Conservation (phyloP, 2,888 invertebrate genomes). For the Trisateles emortualis region DNA sequence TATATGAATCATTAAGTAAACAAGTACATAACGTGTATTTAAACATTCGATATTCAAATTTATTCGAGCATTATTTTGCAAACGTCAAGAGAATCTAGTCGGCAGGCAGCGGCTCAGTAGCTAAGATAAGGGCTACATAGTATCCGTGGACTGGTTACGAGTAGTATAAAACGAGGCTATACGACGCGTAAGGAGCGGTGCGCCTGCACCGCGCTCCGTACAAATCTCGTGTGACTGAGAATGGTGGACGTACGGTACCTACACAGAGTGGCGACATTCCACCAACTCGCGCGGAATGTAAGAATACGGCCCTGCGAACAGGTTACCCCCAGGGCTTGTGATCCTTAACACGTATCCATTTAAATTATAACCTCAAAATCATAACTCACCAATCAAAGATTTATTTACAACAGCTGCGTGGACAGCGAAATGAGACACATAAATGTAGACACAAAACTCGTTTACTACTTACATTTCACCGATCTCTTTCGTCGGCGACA, state of each 20-base stretch:
- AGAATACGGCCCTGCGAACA: constrained; percentile 78
- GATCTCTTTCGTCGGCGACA: constrained; percentile 77
- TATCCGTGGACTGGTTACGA: constrained; percentile 69
- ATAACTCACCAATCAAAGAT: constrained; percentile 57
- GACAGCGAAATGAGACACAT: constrained; percentile 52
- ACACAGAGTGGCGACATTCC: constrained; percentile 81
- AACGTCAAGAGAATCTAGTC: constrained; percentile 48
- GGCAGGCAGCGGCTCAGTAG: constrained; percentile 59
- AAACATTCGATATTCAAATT: constrained; percentile 23
- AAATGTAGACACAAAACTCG: constrained; percentile 73
- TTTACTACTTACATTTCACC: constrained; percentile 78
- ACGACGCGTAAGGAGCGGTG: constrained; percentile 62
- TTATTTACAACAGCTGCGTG: constrained; percentile 73
- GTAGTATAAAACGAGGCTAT: constrained; percentile 74
- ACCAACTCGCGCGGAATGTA: constrained; percentile 76
- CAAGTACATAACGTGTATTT: constrained; percentile 5
- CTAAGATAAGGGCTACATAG: constrained; percentile 73
- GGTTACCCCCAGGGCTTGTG: constrained; percentile 68
- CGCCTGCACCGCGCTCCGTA: constrained; percentile 73
- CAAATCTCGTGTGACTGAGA: constrained; percentile 80
- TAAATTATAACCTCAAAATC: constrained; percentile 71
- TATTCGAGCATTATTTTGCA: constrained; percentile 35
- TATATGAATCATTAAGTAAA: constrained; percentile 12
- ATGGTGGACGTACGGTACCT: constrained; percentile 80
- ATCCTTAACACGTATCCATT: constrained; percentile 73